These are phyloP conservation scores for Sprattus sprattus DNA, from an alignment of 2,113 vertebrate species.

Conservation along the genomic window DNA sequence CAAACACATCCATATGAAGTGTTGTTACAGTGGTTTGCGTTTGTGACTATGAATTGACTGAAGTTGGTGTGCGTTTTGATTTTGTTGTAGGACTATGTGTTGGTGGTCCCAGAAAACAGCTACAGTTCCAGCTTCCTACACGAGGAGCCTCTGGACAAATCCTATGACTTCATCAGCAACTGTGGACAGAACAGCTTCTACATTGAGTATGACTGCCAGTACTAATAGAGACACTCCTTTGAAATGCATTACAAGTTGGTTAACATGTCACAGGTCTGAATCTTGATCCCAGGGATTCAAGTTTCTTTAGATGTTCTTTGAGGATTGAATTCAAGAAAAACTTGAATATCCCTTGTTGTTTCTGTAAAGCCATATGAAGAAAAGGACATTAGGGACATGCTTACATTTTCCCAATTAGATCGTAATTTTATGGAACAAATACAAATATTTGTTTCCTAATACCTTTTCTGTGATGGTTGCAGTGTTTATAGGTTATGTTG, in stretches of 20 bases:
- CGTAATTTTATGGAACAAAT: background rate
- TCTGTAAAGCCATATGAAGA: no score
- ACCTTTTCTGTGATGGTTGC: background rate
- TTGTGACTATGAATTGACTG: background rate
- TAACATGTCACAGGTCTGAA: background rate
- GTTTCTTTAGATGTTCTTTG: no score
- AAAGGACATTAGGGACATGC: background rate
- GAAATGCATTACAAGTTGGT: background rate
- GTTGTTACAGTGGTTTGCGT: background rate
- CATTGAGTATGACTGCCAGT: constrained; percentile 76
- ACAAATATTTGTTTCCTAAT: background rate
- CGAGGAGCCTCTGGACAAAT: constrained; percentile 91
- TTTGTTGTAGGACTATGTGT: constrained; percentile 81
- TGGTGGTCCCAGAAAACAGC: constrained; percentile 84
- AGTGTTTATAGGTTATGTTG: background rate
- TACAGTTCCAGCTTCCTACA: constrained; percentile 83
- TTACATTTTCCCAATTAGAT: background rate
- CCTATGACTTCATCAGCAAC: constrained; percentile 93
- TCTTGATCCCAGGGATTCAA: background rate
- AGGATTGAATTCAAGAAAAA: no score
- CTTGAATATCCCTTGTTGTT: no score
- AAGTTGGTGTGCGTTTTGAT: background rate
- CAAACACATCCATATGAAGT: background rate
- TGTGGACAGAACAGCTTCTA: constrained; percentile 90
- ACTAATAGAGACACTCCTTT: background rate